Evolutionary conservation across 2,888 invertebrate genomes (phyloP).

Genomic region (Eristalis arbustorum): DNA sequence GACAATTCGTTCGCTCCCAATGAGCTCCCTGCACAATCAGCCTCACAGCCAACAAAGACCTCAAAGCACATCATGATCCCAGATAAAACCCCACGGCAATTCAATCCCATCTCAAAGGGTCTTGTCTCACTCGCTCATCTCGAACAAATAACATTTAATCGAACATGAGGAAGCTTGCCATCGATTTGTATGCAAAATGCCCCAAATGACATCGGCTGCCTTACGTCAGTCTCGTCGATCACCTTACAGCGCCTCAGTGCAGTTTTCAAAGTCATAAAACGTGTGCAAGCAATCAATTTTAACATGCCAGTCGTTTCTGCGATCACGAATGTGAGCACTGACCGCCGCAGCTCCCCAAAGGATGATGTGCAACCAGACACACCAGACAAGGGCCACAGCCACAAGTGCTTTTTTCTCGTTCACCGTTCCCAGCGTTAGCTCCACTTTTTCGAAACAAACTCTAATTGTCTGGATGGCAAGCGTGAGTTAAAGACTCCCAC

Average conservation of each 20-base stretch:
- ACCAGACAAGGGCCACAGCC: slow-evolving; percentile 29
- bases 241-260: neutral
- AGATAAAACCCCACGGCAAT: too few species aligned
- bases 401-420: too few species aligned
- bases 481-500: slow-evolving; percentile 55
- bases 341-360: neutral
- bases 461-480: slow-evolving; percentile 58
- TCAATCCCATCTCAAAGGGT: too few species aligned
- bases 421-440: slow-evolving; percentile 31
- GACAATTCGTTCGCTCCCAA: too few species aligned
- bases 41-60: too few species aligned
- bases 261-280: neutral
- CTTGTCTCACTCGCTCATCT: too few species aligned
- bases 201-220: too few species aligned
- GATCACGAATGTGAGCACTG: neutral
- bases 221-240: neutral
- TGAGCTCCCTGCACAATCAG: too few species aligned
- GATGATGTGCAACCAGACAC: neutral
- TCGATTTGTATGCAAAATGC: too few species aligned
- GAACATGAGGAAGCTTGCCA: too few species aligned
- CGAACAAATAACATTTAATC: too few species aligned
- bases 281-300: neutral
- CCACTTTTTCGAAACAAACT: slow-evolving; percentile 21
- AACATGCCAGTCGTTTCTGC: neutral
- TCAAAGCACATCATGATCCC: too few species aligned